These are phyloP conservation scores for Tapirus terrestris DNA, from an alignment of 2,113 vertebrate species.

Conservation along the genomic window DNA sequence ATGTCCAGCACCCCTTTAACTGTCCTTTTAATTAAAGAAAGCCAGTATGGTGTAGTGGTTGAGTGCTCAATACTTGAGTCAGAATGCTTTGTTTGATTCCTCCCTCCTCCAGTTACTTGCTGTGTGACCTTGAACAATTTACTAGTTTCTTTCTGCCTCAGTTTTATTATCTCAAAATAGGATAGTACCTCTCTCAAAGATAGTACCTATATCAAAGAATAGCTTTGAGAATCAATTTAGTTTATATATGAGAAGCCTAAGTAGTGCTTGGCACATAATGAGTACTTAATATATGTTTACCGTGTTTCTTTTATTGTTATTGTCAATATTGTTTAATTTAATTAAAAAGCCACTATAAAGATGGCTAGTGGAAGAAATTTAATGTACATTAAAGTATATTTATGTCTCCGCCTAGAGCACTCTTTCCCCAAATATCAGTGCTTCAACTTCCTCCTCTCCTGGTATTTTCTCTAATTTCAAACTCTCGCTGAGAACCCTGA, in stretches of 20 bases:
- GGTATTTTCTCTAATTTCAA: neutral
- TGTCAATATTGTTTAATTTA: neutral
- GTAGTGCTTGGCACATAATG: neutral
- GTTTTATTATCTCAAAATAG: neutral
- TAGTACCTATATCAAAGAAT: neutral
- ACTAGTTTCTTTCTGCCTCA: neutral
- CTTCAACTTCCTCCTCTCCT: neutral
- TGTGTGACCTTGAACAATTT: constrained; percentile 25
- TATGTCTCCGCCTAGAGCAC: neutral
- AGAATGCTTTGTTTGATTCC: neutral
- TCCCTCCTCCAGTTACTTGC: neutral
- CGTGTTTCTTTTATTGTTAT: constrained; percentile 1
- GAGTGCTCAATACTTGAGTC: neutral
- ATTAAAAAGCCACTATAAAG: neutral
- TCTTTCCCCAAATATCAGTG: neutral
- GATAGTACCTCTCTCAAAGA: neutral
- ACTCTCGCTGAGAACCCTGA: neutral
- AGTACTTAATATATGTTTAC: neutral
- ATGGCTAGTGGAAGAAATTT: neutral
- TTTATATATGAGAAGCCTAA: neutral
- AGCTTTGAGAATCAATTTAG: constrained; percentile 31
- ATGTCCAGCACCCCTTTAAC: neutral
- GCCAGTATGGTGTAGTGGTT: neutral
- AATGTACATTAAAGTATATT: neutral
- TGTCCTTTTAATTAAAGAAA: neutral